Percentiles rank a stretch among this genome's conserved stretches.
phyloP scores from a whole-genome alignment of 2,797 vertebrate genomes.

The Sparus aurata region DNA sequence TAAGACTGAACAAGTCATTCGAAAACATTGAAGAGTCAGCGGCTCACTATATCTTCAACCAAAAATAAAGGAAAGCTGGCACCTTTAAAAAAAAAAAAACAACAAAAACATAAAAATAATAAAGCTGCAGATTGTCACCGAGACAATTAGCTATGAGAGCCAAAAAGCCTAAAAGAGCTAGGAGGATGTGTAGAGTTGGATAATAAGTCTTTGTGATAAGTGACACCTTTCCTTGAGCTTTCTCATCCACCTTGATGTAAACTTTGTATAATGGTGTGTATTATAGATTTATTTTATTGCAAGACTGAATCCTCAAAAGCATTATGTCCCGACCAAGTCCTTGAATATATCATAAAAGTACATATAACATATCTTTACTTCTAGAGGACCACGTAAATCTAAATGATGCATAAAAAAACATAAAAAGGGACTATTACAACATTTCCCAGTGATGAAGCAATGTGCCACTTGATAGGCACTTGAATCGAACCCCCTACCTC shows the following conservation, averaged over 20 bases:
- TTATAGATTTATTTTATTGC: neutral
- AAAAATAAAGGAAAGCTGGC: too few species aligned
- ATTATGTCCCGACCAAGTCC: neutral
- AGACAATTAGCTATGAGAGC: neutral
- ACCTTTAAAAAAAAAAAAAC: too few species aligned
- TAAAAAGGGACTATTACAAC: neutral
- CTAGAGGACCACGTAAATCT: neutral
- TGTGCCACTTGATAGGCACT: constrained; percentile 28
- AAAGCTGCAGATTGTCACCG: neutral
- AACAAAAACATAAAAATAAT: neutral
- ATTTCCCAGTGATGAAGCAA: neutral
- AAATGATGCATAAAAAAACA: constrained; percentile 5
- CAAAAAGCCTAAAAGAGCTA: neutral
- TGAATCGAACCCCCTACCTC: constrained; percentile 15
- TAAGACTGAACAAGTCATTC: too few species aligned
- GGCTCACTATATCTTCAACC: too few species aligned
- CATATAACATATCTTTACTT: constrained; percentile 9
- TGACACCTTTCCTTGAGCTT: neutral
- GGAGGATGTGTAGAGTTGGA: neutral
- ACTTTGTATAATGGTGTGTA: neutral
- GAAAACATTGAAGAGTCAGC: too few species aligned
- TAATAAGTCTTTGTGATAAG: too few species aligned
- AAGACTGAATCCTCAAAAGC: neutral
- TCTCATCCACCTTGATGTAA: neutral
- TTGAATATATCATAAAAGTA: neutral